Conservation (phyloP, 2,888 invertebrate genomes). For the Carterocephalus palaemon region DNA sequence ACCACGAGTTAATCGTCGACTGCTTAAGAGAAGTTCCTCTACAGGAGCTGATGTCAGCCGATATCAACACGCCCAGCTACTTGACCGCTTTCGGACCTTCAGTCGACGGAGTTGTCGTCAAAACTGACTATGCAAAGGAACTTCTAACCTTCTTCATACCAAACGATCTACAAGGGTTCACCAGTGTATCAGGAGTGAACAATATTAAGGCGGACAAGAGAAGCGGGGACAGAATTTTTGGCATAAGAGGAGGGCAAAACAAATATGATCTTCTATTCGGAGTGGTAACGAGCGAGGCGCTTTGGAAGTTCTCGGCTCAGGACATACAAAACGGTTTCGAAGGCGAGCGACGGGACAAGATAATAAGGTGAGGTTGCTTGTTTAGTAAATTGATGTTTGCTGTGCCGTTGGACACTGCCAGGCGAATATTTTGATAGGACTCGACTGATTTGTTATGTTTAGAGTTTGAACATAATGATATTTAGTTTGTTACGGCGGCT, state of each 20-base stretch:
- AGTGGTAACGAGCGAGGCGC: constrained; percentile 93
- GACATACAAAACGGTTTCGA: constrained; percentile 93
- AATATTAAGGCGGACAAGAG: constrained; percentile 80
- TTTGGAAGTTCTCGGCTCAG: constrained; percentile 92
- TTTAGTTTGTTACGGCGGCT: constrained; percentile 10
- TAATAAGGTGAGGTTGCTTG: constrained; percentile 81
- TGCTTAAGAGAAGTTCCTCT: constrained; percentile 88
- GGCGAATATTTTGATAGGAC: constrained; percentile 23
- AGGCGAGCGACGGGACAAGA: constrained; percentile 91
- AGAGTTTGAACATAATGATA: too few species aligned
- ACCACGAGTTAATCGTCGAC: constrained; percentile 91
- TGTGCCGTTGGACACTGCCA: constrained; percentile 19
- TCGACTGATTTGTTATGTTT: constrained; percentile 12
- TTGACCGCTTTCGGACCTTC: constrained; percentile 94
- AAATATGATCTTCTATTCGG: constrained; percentile 94
- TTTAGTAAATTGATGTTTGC: constrained; percentile 65
- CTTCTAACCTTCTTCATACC: constrained; percentile 85
- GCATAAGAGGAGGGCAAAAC: constrained; percentile 77
- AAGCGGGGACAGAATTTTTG: constrained; percentile 80
- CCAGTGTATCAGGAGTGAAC: constrained; percentile 80
- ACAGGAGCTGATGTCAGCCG: constrained; percentile 86
- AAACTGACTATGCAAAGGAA: constrained; percentile 91
- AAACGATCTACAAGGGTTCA: constrained; percentile 81
- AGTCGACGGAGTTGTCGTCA: constrained; percentile 95
- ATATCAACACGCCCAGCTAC: constrained; percentile 88